Base-by-base conservation (phyloP, 2,888 invertebrate species). In the Drosophila suboccidentalis region DNA sequence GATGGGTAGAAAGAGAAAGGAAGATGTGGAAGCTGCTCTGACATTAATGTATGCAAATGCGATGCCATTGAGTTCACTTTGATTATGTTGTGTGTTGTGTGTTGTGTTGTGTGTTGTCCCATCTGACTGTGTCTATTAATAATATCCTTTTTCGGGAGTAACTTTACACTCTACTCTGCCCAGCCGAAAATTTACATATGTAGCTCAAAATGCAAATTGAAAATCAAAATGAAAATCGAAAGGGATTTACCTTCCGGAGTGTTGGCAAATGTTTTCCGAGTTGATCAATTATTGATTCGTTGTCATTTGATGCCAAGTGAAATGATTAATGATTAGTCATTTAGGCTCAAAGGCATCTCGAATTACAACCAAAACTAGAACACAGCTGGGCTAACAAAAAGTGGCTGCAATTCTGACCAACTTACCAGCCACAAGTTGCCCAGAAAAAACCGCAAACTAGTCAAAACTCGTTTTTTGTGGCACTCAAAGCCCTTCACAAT, bases 1-100 rank as follows among this genome's bases (percentile, higher is more conserved):
- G 53, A 38, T 53, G 38, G 51, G 36, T 43, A 47, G 50, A 36
- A 8, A 26, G 26, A 26, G 26, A 26, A 26, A 6, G 26, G 10
- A 41, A 64, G 44, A 71, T 60, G 43, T 32, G 41, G 49, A 57
- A 66, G 64, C 68, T 59, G 64, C 58, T 70, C 61, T 69, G 70
- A 75, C 75, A 65, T 75, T 88, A 86, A 88, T 88, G 65, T 86
- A 86, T 86, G 86, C 87, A 86, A 88, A 88, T 86, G 84, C 88
- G 67, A 71, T 73, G 73, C 68, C 65, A 46, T 71, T 64, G 53
- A 74, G 64, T 69, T 75, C 55, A 50, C 86, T 77, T 83, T 81
- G 86, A 85, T 85, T 88, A 86, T 85, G 84, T 79, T 85, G 86
- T 72, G 15, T 46, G 26, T 38, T 29, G 32, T 51, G 13, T 36